phyloP scores from a whole-genome alignment of 1,140 invertebrate genomes.

The Magallana gigas region DNA sequence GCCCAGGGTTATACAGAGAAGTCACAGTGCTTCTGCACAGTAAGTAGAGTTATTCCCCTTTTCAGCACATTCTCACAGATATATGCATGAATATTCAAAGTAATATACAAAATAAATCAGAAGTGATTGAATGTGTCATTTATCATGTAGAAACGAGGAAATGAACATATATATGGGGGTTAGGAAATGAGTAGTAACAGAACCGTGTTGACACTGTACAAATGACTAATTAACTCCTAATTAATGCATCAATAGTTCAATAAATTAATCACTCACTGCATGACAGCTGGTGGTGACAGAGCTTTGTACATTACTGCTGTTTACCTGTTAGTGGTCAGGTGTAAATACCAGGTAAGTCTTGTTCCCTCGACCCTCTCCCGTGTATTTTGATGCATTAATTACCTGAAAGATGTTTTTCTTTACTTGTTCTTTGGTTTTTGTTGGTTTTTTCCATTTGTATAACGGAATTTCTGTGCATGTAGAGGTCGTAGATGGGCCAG shows the following conservation, averaged over 20 bases:
- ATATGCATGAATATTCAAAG: not conserved
- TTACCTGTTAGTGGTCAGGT: not conserved
- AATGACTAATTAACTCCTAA: slow-evolving; percentile 36
- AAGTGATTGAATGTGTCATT: not conserved
- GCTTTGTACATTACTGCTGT: not conserved
- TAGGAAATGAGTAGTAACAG: not conserved
- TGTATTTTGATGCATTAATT: not conserved
- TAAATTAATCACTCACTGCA: slow-evolving; percentile 14
- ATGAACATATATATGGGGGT: not conserved
- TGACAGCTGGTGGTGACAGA: slow-evolving; percentile 14
- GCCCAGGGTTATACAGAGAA: slow-evolving; percentile 56
- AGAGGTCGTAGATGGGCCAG: not conserved
- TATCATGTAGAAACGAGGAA: not conserved
- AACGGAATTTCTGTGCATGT: not conserved
- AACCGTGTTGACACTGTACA: not conserved
- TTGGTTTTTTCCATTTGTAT: not conserved
- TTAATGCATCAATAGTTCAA: slow-evolving; percentile 32
- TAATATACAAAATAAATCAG: not conserved
- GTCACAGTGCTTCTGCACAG: slow-evolving; percentile 62
- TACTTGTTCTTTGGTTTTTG: not conserved
- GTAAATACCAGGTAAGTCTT: slow-evolving; percentile 9
- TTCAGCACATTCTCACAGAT: not conserved
- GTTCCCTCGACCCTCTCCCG: not conserved
- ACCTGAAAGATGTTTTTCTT: not conserved
- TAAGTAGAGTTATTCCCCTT: slow-evolving; percentile 51